These are phyloP conservation scores for Chloroceryle amazona DNA, from an alignment of 2,797 vertebrate genomes.

Conservation along the genomic window DNA sequence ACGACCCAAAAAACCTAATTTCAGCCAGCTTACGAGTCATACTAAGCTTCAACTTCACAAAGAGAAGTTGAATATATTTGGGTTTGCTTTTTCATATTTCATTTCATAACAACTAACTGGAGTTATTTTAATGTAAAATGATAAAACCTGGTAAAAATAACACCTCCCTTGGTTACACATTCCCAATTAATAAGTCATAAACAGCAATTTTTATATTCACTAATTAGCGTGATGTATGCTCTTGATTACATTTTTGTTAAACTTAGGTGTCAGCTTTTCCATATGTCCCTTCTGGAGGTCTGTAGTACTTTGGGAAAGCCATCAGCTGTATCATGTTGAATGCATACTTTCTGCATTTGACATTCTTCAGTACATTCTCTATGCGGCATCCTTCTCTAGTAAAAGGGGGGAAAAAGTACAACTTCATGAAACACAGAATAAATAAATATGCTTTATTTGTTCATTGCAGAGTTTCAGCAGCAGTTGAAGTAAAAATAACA, in stretches of 20 bases:
- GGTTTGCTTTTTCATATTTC: not conserved
- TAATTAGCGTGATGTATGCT: constrained; percentile 61
- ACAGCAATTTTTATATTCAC: constrained; percentile 42
- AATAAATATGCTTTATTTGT: constrained; percentile 89
- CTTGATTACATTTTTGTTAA: constrained; percentile 69
- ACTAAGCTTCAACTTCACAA: not conserved
- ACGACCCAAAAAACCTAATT: not conserved
- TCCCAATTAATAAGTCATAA: constrained; percentile 16
- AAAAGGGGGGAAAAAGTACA: constrained; percentile 84
- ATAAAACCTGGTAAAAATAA: not conserved
- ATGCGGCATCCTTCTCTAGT: constrained; percentile 99
- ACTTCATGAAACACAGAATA: constrained; percentile 87
- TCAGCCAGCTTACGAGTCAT: not conserved
- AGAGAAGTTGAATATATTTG: not conserved
- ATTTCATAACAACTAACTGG: not conserved
- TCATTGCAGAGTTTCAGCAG: constrained; percentile 87
- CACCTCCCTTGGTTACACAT: constrained; percentile 38
- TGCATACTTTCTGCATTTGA: constrained; percentile 98
- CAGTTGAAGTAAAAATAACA: constrained; percentile 89
- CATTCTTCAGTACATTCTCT: constrained; percentile 99
- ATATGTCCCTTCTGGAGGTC: constrained; percentile 97
- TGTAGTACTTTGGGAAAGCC: constrained; percentile 98
- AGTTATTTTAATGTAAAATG: constrained; percentile 27
- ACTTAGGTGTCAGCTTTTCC: constrained; percentile 95
- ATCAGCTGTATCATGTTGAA: constrained; percentile 99